Evolutionary conservation across 2,113 vertebrate species (phyloP), one percentile per base, ranked within the genome.

Genomic region (Rutilus rutilus): DNA sequence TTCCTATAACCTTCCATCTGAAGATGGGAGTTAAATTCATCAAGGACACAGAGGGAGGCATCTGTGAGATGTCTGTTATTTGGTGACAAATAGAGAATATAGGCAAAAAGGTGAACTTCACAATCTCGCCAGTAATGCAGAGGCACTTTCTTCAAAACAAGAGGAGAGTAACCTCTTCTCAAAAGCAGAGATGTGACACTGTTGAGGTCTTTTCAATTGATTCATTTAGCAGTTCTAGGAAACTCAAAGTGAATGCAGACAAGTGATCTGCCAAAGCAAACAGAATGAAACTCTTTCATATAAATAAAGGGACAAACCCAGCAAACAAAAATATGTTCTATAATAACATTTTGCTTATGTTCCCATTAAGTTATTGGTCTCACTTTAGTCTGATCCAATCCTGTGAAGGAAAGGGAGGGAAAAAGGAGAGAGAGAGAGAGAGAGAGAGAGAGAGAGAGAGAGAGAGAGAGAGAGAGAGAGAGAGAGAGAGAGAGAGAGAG

Each of bases 101-200:
- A 62, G 77, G 77, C 54, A 60, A 59, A 79, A 79, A 60, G 54
- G 54, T 60, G 77, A 79, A 79, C 23, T 12, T 42, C 33, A 15
- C 33, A 59, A 78, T 59, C 52, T 36, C 4, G 10, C 10, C 19
- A 1, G 25, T 77, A 52, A 30, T 30, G 75, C 33, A 79, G 42
- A 17, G 23, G 15, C 9, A 1, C n/a, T 64, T 45, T 65, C 15
- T 80, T 45, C n/a, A 45, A 39, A 79, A 60, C 33, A 79, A 9
- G 54, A 60, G 25, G 47, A 52, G 12, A 21, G 2, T 54, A 59
- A 74, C 23, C 39, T 42, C 77, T 39, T 78, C 30, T 78, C 52
- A 78, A 80, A 39, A 42, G 36, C 36, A 80, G 36, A 64, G 17
- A 39, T 19, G 54, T 19, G 57, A 62, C 54, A 64, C 50, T 12